Evolutionary conservation across 2,797 vertebrate species (phyloP).

Genomic region (Sciurus vulgaris): DNA sequence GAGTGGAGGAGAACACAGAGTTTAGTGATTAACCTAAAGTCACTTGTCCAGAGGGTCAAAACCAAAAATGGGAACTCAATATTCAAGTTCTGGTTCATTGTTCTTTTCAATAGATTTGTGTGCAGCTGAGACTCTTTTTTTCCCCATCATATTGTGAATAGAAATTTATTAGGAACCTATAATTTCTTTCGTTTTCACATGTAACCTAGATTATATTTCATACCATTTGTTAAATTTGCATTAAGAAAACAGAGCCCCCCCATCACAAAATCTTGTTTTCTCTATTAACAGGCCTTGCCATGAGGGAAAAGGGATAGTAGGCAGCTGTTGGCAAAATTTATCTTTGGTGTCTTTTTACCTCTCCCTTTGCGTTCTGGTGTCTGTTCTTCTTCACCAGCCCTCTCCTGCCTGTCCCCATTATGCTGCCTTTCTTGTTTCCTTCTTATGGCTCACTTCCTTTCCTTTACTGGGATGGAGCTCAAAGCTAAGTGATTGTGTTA

Average conservation of each 20-base stretch:
- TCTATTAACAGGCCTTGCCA: conserved; percentile 11
- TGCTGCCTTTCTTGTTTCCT: conserved; percentile 11
- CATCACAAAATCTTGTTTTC: conserved; percentile 51
- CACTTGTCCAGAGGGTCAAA: conserved; percentile 46
- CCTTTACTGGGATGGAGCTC: neutral
- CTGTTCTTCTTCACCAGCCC: neutral
- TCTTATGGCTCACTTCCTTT: neutral
- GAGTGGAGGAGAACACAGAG: conserved; percentile 49
- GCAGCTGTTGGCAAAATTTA: conserved; percentile 45
- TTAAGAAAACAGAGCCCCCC: conserved; percentile 21
- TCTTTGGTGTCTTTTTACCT: conserved; percentile 50
- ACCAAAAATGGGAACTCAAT: conserved; percentile 44
- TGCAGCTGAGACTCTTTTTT: conserved; percentile 21
- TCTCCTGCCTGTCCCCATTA: neutral
- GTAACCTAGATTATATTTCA: conserved; percentile 47
- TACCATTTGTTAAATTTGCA: conserved; percentile 35
- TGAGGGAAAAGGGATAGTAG: conserved; percentile 37
- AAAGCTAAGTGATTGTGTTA: neutral
- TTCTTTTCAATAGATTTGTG: conserved; percentile 40
- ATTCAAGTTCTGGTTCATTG: conserved; percentile 58
- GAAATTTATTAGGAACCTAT: conserved; percentile 8
- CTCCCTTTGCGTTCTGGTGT: neutral
- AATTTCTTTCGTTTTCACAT: conserved; percentile 5
- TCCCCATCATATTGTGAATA: neutral
- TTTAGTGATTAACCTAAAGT: conserved; percentile 45